A percentile compares a stretch with the other conserved stretches of the same genome.
Conservation (phyloP, 2,888 invertebrate genomes). For the Apotomis betuletana region DNA sequence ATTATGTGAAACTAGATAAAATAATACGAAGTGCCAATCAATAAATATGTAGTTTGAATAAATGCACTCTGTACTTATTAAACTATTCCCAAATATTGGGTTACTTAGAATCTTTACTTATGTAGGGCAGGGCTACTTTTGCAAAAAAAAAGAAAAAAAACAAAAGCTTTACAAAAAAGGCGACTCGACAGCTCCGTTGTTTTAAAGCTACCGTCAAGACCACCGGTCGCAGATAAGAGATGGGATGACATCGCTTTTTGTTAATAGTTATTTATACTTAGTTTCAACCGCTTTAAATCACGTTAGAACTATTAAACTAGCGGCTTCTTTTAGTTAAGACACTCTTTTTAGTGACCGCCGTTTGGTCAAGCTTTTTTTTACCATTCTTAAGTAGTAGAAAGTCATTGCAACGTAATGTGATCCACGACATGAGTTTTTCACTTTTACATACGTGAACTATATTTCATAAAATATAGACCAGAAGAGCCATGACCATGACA, state of each 20-base stretch:
- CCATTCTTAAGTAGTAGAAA: background rate
- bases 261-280: slow-evolving; percentile 80
- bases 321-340: slow-evolving; percentile 57
- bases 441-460: no score
- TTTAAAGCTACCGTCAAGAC: slow-evolving; percentile 65
- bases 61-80: no score
- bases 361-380: slow-evolving; percentile 41
- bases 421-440: no score
- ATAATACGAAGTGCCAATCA: no score
- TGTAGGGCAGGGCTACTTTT: background rate
- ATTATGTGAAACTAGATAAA: no score
- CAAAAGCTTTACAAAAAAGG: background rate
- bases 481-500: background rate
- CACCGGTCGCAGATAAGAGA: slow-evolving; percentile 69
- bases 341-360: slow-evolving; percentile 48
- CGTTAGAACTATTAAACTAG: slow-evolving; percentile 52
- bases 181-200: slow-evolving; percentile 59
- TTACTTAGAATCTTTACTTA: no score
- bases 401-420: background rate
- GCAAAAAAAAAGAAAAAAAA: background rate
- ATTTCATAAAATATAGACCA: no score
- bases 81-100: no score
- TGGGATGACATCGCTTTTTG: slow-evolving; percentile 81
- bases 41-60: no score
- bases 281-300: slow-evolving; percentile 76